Percentiles rank a stretch among this genome's conserved stretches.
Evolutionary conservation across 30 jellyfish, hydroid and myxozoan genomes (phyloP).

Genomic region (Turritopsis rubra): DNA sequence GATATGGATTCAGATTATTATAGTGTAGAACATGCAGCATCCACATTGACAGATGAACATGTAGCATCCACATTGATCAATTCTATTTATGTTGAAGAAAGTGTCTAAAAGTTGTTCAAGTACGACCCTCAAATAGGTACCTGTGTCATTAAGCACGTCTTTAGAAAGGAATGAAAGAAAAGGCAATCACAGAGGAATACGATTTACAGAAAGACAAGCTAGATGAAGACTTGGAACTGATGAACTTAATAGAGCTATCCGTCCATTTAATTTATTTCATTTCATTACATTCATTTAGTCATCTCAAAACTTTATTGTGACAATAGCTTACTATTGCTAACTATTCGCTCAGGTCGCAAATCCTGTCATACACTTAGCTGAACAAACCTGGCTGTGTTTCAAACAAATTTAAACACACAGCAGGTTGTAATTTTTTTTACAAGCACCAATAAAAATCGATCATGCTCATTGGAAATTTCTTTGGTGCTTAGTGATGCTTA

Average conservation of each 20-base stretch:
- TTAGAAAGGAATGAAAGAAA: neutral
- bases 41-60: too few relatives aligned
- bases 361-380: too few relatives aligned
- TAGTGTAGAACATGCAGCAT: slow-evolving; percentile 39
- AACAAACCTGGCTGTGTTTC: too few relatives aligned
- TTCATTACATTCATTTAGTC: too few relatives aligned
- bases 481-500: too few relatives aligned
- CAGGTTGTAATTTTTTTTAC: too few relatives aligned
- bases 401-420: too few relatives aligned
- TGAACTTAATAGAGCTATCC: slow-evolving; percentile 17
- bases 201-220: neutral
- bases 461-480: too few relatives aligned
- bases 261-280: neutral
- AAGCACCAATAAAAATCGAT: too few relatives aligned
- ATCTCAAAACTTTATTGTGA: too few relatives aligned
- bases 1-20: slow-evolving; percentile 83
- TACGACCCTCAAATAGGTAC: slow-evolving; percentile 44
- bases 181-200: neutral
- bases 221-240: slow-evolving; percentile 2
- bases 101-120: slow-evolving; percentile 40
- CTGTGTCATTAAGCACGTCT: slow-evolving; percentile 29
- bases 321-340: too few relatives aligned
- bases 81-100: neutral
- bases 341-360: too few relatives aligned
- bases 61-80: neutral